Conservation (phyloP, 35 echinoderm and acorn worm species). For the Diadema setosum region DNA sequence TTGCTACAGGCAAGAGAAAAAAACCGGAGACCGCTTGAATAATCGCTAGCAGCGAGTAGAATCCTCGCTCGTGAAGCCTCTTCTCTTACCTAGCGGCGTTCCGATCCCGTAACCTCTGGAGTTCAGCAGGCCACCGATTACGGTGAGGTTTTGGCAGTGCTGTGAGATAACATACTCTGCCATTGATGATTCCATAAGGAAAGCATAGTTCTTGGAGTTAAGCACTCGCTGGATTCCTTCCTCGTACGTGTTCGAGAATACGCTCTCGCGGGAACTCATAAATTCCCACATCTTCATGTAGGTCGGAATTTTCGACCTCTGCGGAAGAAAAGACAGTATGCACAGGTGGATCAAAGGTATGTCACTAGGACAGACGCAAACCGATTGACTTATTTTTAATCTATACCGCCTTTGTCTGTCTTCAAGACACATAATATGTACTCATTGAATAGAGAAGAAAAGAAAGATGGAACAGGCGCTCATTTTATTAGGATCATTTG, state of each 20-base stretch:
- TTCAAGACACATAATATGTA: no score
- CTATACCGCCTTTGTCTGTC: no score
- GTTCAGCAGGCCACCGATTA: constrained; percentile 90
- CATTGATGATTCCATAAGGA: constrained; percentile 85
- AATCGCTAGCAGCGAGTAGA: no score
- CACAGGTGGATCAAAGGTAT: not conserved
- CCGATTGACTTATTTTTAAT: no score
- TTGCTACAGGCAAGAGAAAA: no score
- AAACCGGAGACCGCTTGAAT: no score
- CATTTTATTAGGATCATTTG: no score
- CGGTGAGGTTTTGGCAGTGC: constrained; percentile 89
- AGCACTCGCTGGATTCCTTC: constrained; percentile 75
- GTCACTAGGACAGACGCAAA: no score
- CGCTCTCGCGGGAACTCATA: constrained; percentile 64
- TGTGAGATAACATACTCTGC: constrained; percentile 75
- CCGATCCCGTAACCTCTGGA: constrained; percentile 94
- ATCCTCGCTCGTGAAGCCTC: no score
- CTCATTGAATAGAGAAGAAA: no score
- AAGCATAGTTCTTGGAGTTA: constrained; percentile 78
- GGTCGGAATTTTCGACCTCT: constrained; percentile 87
- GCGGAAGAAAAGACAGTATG: not conserved
- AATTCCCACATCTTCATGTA: constrained; percentile 92
- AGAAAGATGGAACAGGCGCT: no score
- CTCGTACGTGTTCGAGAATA: constrained; percentile 62
- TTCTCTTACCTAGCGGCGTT: constrained; percentile 72